Evolutionary conservation across 2,888 invertebrate genomes (phyloP).

Genomic region (Eilema caniola): DNA sequence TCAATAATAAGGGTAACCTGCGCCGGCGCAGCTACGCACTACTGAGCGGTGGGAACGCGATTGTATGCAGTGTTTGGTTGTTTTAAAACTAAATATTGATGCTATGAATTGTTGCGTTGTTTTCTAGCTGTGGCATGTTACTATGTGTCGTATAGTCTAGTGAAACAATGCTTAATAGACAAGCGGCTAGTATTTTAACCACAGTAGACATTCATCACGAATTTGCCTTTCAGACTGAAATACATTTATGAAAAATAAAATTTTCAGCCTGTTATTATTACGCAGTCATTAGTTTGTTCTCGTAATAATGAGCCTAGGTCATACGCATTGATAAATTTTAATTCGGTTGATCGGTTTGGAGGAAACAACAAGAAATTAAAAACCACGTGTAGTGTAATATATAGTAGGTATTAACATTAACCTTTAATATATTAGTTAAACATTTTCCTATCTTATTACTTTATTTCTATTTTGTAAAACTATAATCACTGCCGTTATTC

Average conservation of each 20-base stretch:
- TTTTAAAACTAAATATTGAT: constrained; percentile 58
- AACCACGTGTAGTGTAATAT: no score
- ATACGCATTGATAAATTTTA: background rate
- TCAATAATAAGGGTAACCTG: constrained; percentile 64
- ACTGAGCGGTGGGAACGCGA: constrained; percentile 53
- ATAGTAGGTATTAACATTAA: no score
- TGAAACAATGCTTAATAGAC: constrained; percentile 13
- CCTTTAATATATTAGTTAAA: background rate
- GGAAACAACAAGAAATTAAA: no score
- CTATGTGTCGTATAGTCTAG: constrained; percentile 18
- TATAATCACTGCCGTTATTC: background rate
- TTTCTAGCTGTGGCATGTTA: constrained; percentile 35
- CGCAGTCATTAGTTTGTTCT: background rate
- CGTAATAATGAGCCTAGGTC: background rate
- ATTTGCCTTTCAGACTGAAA: background rate
- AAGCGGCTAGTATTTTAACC: background rate
- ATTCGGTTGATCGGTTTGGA: background rate
- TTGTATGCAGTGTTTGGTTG: constrained; percentile 56
- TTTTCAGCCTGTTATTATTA: background rate
- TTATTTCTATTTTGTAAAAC: background rate
- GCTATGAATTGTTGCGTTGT: constrained; percentile 49
- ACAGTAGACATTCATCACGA: background rate
- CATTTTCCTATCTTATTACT: background rate
- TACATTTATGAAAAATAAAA: background rate
- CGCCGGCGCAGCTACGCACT: constrained; percentile 55